These are phyloP conservation scores for Drosophila affinis DNA, from an alignment of 2,888 invertebrate genomes.

Conservation along the genomic window DNA sequence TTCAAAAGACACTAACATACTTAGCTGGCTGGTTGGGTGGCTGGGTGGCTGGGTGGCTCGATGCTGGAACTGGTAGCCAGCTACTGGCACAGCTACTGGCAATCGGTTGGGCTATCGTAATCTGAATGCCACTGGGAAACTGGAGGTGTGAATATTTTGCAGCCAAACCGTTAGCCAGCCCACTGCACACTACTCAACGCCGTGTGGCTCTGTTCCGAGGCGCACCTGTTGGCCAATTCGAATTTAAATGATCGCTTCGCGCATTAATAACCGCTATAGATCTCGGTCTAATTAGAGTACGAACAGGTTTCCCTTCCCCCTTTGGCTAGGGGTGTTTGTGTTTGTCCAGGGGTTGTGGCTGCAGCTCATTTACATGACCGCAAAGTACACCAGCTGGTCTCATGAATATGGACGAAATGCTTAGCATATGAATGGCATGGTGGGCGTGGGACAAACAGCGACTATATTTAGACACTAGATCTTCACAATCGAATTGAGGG, in stretches of 20 bases:
- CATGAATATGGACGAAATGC: slow-evolving; percentile 34
- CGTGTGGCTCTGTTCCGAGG: slow-evolving; percentile 35
- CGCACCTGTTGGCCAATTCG: slow-evolving; percentile 73
- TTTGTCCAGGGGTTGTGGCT: slow-evolving; percentile 11
- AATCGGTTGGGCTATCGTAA: not conserved
- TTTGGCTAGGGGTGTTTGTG: not conserved
- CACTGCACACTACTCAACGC: slow-evolving; percentile 49
- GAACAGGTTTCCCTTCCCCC: slow-evolving; percentile 61
- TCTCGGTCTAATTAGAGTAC: slow-evolving; percentile 62
- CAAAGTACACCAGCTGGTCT: slow-evolving; percentile 23
- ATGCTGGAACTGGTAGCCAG: slow-evolving; percentile 17
- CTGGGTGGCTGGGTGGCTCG: not conserved
- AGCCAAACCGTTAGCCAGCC: slow-evolving; percentile 64
- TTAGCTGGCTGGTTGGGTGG: not conserved
- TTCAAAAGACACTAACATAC: slow-evolving; percentile 34
- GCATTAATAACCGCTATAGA: slow-evolving; percentile 58
- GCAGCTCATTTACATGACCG: slow-evolving; percentile 38
- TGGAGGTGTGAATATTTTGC: slow-evolving; percentile 42
- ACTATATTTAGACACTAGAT: slow-evolving; percentile 13
- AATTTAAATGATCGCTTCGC: slow-evolving; percentile 68
- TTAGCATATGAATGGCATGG: not conserved
- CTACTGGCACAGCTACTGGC: not conserved
- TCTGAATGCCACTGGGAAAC: slow-evolving; percentile 1
- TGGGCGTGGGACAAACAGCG: slow-evolving; percentile 31
- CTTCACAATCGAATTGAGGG: not conserved